Evolutionary conservation across 2,797 vertebrate species (phyloP), one percentile per base, ranked within the genome.

Genomic region (Helarctos malayanus): DNA sequence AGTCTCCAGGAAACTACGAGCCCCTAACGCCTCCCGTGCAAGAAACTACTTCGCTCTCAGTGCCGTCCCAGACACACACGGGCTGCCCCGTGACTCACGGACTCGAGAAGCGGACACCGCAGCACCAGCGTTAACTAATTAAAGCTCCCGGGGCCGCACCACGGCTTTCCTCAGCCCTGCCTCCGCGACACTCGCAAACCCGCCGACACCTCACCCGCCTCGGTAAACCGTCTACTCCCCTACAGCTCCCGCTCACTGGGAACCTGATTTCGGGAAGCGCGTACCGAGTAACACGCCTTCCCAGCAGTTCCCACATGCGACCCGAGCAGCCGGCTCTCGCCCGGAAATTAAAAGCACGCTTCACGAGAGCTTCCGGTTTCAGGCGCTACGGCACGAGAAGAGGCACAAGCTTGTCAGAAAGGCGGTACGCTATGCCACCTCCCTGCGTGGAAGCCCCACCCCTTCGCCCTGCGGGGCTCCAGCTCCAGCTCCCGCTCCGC

Each of bases 321-420:
- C 15, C 21, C 1, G 0, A 0, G 0, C 19, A 1, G 0, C 29
- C 23, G 0, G 45, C 54, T 9, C 89, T 38, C 3, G 13, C 9
- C 96, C 97, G 97, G 97, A 98, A 98, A n/a, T 1, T 9, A 0
- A 4, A 1, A 23, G 2, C 82, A 71, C 0, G 19, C 57, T 3
- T 75, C 15, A 7, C 0, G 2, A 1, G 16, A 29, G 10, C 89
- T 97, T 98, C 98, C 96, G 89, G 93, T 69, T 47, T 59, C 47
- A 0, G 65, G 19, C 13, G 1, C 87, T 97, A 98, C 95, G 98
- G 98, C 93, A 68, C 92, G 95, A 0, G 91, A 68, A 75, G 79
- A 94, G 56, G 97, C 15, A 56, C 97, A 93, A 18, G 1, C 23
- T 75, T 78, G 5, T 6, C 0, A 7, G 13, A 47, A 61, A 35